phyloP scores from a whole-genome alignment of 2,113 vertebrate genomes.

The Apteryx owenii region DNA sequence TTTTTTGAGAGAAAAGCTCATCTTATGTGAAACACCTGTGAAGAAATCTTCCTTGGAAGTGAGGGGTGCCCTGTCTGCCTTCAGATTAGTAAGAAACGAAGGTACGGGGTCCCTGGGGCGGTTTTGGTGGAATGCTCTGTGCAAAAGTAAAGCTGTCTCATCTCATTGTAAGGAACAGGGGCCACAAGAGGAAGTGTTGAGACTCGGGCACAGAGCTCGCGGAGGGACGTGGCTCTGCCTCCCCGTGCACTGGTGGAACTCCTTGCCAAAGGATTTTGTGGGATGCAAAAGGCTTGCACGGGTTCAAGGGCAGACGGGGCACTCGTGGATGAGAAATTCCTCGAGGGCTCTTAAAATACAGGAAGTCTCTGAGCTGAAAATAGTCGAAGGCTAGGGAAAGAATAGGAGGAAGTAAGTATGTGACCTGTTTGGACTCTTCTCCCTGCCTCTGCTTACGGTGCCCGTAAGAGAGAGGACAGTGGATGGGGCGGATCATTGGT shows the following conservation, averaged over 20 bases:
- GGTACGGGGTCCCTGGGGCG: neutral
- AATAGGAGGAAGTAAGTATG: neutral
- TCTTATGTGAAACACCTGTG: neutral
- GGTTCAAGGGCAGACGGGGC: neutral
- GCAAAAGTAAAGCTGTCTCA: neutral
- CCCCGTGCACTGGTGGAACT: neutral
- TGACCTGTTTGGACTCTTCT: neutral
- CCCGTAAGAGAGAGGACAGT: neutral
- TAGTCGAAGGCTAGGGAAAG: neutral
- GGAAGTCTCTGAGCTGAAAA: neutral
- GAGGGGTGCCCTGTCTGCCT: neutral
- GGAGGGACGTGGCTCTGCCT: neutral
- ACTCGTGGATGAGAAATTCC: neutral
- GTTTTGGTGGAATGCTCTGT: neutral
- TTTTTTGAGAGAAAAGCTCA: neutral
- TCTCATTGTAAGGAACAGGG: neutral
- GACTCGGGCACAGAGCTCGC: neutral
- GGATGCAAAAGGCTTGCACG: neutral
- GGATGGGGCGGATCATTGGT: neutral
- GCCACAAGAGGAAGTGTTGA: neutral
- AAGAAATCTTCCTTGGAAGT: neutral
- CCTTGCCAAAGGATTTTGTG: neutral
- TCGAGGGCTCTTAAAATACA: neutral
- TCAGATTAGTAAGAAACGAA: neutral
- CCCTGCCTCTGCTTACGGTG: neutral